Evolutionary conservation across 2,888 invertebrate genomes (phyloP).

Genomic region (Taphrorychus bicolor): DNA sequence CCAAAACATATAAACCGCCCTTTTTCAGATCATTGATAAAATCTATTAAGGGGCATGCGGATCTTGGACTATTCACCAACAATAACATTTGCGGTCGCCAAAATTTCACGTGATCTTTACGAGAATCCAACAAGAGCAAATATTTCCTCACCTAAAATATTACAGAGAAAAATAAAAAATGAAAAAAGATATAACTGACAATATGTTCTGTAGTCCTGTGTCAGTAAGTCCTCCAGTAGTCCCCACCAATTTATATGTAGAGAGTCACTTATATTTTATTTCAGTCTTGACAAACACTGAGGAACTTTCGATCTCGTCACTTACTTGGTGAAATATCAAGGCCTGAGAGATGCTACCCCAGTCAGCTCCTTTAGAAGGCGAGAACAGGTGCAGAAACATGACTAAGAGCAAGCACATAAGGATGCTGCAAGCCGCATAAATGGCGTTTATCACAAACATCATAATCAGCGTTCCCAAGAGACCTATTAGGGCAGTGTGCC

Average conservation of each 20-base stretch:
- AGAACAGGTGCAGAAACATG: constrained; percentile 86
- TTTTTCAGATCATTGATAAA: constrained; percentile 99
- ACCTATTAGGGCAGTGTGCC: constrained; percentile 90
- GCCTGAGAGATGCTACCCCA: constrained; percentile 99
- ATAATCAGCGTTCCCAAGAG: constrained; percentile 85
- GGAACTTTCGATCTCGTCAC: neutral
- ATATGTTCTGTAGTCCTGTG: neutral
- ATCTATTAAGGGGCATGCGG: constrained; percentile 89
- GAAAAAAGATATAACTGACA: too few relatives aligned
- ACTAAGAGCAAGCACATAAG: constrained; percentile 85
- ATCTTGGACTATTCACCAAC: constrained; percentile 89
- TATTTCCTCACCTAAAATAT: constrained; percentile 82
- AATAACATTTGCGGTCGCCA: constrained; percentile 98
- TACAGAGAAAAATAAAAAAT: too few relatives aligned
- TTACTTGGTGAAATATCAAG: constrained; percentile 96
- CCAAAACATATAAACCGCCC: constrained; percentile 86
- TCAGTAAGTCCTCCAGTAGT: too few relatives aligned
- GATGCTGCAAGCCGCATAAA: constrained; percentile 88
- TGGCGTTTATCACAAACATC: constrained; percentile 94
- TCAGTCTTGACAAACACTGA: too few relatives aligned
- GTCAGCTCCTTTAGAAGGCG: constrained; percentile 79
- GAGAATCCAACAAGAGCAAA: constrained; percentile 89
- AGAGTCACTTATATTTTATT: neutral
- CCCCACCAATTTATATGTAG: neutral
- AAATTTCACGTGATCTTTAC: constrained; percentile 98